These are phyloP conservation scores for Coregonus sp. DNA, from an alignment of 2,797 vertebrate species.

Conservation along the genomic window DNA sequence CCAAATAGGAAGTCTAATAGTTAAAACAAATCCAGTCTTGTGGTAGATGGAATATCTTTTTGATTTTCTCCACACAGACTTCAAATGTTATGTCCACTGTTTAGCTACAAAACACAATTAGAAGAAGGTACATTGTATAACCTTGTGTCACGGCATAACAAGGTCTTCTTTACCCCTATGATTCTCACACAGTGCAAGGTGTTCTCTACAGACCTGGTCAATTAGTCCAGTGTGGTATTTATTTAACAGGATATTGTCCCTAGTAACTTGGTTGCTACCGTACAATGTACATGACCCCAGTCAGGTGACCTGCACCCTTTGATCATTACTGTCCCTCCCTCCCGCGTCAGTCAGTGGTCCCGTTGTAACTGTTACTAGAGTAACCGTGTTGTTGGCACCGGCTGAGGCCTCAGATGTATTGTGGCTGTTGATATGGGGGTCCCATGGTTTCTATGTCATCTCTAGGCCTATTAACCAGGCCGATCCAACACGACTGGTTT, in stretches of 20 bases:
- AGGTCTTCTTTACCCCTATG: no score
- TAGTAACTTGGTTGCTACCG: background rate
- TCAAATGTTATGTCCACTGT: background rate
- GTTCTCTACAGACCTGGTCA: no score
- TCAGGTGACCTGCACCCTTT: conserved; percentile 41
- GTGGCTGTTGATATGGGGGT: no score
- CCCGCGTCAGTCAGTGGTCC: conserved; percentile 35
- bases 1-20: background rate
- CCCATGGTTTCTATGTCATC: background rate
- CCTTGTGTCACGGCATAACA: no score
- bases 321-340: conserved; percentile 38
- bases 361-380: background rate
- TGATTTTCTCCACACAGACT: no score
- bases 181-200: no score
- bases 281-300: conserved; percentile 41
- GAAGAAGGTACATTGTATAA: background rate
- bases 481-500: no score
- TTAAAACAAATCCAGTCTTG: no score
- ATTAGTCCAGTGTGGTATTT: background rate
- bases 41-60: no score
- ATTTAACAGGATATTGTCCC: background rate
- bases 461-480: background rate
- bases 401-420: background rate
- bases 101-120: background rate
- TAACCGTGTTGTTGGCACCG: background rate